These are phyloP conservation scores for Catalaphyllia jardinei DNA, from an alignment of 64 coral and sea anemone species.

Conservation along the genomic window DNA sequence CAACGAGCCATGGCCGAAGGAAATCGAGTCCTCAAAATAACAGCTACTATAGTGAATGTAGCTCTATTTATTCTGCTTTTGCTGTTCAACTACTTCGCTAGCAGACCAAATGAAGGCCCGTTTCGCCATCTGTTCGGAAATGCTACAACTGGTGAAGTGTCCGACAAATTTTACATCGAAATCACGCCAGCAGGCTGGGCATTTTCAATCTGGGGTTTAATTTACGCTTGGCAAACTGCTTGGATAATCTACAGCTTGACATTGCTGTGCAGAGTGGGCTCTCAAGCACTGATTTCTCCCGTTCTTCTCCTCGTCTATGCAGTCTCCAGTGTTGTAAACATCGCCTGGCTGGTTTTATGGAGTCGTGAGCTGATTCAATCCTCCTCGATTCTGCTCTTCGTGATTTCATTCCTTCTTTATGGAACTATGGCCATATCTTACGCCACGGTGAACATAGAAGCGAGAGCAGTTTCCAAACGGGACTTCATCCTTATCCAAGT, in stretches of 20 bases:
- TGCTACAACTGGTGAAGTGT: slow-evolving; percentile 68
- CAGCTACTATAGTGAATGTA: background rate
- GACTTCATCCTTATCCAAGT: slow-evolving; percentile 62
- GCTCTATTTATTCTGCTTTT: slow-evolving; percentile 27
- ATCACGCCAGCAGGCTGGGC: slow-evolving; percentile 96
- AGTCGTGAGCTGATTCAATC: slow-evolving; percentile 55
- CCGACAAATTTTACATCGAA: slow-evolving; percentile 71
- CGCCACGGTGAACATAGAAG: slow-evolving; percentile 36
- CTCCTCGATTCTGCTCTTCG: slow-evolving; percentile 39
- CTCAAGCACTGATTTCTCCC: slow-evolving; percentile 35
- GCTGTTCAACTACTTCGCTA: slow-evolving; percentile 49
- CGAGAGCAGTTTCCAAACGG: slow-evolving; percentile 24
- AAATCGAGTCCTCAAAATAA: background rate
- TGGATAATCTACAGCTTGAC: slow-evolving; percentile 81
- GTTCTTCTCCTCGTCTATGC: slow-evolving; percentile 57
- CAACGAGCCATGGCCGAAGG: background rate
- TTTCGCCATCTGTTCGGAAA: slow-evolving; percentile 53
- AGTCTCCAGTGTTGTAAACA: slow-evolving; percentile 48
- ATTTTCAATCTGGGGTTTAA: slow-evolving; percentile 87
- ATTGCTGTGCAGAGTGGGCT: slow-evolving; percentile 54
- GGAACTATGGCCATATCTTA: slow-evolving; percentile 42
- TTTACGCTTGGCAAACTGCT: slow-evolving; percentile 77
- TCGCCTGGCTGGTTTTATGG: slow-evolving; percentile 62
- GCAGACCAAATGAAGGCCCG: slow-evolving; percentile 38
- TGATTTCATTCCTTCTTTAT: slow-evolving; percentile 47